Conservation (phyloP, 2,797 vertebrate species). For the Vultur gryphus region DNA sequence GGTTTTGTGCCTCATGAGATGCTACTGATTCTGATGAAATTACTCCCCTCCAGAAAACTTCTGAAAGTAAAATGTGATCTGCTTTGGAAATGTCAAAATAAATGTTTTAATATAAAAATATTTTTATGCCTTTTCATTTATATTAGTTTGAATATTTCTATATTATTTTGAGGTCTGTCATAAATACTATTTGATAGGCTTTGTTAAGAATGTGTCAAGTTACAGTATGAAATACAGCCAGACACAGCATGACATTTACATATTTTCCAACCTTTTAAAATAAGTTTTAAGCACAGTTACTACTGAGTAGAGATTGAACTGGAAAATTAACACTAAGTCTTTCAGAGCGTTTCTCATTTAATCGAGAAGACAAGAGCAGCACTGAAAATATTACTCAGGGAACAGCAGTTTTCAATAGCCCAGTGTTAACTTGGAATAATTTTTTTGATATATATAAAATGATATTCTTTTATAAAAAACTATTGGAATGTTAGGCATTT, state of each 20-base stretch:
- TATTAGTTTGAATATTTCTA: not conserved
- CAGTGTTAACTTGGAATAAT: not conserved
- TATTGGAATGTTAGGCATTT: not conserved
- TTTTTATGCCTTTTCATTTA: not conserved
- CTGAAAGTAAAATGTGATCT: not conserved
- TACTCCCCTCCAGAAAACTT: not conserved
- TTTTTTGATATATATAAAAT: not conserved
- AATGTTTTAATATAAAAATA: not conserved
- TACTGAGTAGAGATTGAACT: not conserved
- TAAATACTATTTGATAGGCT: not conserved
- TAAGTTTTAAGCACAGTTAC: not conserved
- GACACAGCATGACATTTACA: not conserved
- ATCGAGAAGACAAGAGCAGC: not conserved
- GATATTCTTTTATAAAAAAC: not conserved
- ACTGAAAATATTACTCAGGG: not conserved
- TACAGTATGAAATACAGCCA: not conserved
- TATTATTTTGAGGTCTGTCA: not conserved
- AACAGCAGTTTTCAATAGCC: not conserved
- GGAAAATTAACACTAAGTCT: not conserved
- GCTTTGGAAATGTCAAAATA: not conserved
- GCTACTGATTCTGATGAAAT: not conserved
- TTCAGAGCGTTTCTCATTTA: not conserved
- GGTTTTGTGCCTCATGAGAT: not conserved
- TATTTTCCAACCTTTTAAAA: not conserved
- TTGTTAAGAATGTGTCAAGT: not conserved